phyloP scores from a whole-genome alignment of 2,797 vertebrate genomes.

The Mionectes olivaceus region DNA sequence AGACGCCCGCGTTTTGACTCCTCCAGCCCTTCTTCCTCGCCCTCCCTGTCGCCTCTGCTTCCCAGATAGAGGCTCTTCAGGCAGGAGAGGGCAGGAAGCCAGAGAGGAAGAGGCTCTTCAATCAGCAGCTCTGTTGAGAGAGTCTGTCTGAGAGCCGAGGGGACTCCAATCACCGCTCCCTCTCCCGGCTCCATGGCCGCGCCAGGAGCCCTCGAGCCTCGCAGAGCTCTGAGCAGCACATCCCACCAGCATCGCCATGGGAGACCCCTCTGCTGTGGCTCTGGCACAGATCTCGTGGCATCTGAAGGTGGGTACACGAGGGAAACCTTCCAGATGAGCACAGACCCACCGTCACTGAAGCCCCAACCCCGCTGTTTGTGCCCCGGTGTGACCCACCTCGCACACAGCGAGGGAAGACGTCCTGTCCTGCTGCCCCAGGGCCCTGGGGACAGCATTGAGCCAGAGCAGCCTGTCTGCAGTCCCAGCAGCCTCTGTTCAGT shows the following conservation, averaged over 20 bases:
- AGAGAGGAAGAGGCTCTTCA: neutral
- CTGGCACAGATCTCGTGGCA: fast-evolving
- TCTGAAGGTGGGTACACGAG: neutral
- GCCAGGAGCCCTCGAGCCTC: neutral
- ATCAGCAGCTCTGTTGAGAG: neutral
- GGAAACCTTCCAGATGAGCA: too few species aligned
- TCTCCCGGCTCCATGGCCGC: fast-evolving
- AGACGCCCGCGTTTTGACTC: neutral
- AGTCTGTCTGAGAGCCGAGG: neutral
- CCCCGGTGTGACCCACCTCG: too few species aligned
- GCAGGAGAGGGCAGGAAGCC: neutral
- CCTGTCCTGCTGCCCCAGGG: too few species aligned
- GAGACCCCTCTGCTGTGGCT: neutral
- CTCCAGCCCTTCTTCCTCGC: neutral
- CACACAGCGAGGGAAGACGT: too few species aligned
- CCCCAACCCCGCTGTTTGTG: too few species aligned
- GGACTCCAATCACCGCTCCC: fast-evolving
- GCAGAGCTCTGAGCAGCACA: neutral
- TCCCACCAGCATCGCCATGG: neutral
- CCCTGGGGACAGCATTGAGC: too few species aligned
- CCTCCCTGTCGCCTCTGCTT: neutral
- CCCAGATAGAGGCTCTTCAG: neutral
- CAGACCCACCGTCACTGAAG: too few species aligned
- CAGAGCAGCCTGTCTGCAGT: too few species aligned
- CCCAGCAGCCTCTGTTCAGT: neutral